Base-by-base conservation (phyloP, 2,888 invertebrate genomes). In the Conomelus anceps region DNA sequence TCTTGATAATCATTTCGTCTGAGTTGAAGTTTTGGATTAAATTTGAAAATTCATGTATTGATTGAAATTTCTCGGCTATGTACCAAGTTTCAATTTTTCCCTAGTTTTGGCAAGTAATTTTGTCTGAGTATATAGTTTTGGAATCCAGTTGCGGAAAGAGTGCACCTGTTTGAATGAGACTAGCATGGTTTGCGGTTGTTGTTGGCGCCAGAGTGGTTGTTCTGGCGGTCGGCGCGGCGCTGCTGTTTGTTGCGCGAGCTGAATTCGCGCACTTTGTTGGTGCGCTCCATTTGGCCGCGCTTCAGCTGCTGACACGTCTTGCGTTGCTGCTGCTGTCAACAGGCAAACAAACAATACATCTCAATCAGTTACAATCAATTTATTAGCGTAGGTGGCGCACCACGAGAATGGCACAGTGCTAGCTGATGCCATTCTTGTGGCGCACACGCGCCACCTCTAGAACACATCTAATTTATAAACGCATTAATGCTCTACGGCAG, bases 111-210 rank as follows among this genome's bases (percentile, higher is more conserved):
- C 13, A 34, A 9, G 13, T 34, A 34, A 17, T 34, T 34, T 34
- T 11, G 9, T 17, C 34, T 17, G 34, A 9, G 34, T n/a, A 9
- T 63, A n/a, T n/a, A n/a, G n/a, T 63, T 63, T 63, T n/a, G 63
- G 63, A 63, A 63, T 63, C 63, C 63, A 63, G 63, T 63, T 63
- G 7, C 13, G 20, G 1, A 13, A 63, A 85, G 87, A 63, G 88
- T 85, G 87, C n/a, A n/a, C n/a, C n/a, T n/a, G n/a, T n/a, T n/a
- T 41, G 34, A 84, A 24, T 26, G 89, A 22, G 24, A 85, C 90
- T 92, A 92, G 90, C 91, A 95, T 94, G 95, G 94, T 94, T 95
- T 95, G 93, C 95, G 95, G 92, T 95, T 95, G 93, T 95, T 95
- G 93, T 95, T 95, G 92, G 94, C 95, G 91, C 95, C 94, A 92